Base-by-base conservation (phyloP, 64 coral and sea anemone species). In the Pachyseris speciosa region DNA sequence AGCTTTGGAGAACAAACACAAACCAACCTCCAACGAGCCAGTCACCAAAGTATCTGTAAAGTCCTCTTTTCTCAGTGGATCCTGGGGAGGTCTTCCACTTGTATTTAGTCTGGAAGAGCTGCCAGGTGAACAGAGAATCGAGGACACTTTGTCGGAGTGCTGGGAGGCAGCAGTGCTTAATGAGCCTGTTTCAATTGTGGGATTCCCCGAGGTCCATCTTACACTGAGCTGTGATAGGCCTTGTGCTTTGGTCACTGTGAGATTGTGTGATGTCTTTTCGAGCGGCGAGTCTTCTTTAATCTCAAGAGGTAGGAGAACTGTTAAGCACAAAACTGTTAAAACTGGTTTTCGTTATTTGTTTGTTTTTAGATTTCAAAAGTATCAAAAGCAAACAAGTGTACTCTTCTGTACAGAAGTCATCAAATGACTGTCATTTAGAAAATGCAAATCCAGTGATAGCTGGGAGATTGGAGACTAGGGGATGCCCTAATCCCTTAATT, bases 181-280 rank as follows among this genome's bases (percentile, higher is more conserved):
- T 27, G 69, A 96, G 25, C 16, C 89, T 80, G 47, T 93, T 42
- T 22, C 67, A 27, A 53, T 96, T 22, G 28, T 96, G 0, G 94
- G 94, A 32, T 70, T 45, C 42, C 49, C 90, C 10, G 83, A 83
- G 32, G 83, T 96, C 19, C 25, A 89, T 29, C 48, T 96, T 16
- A 65, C 77, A 42, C 37, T 96, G 34, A 96, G 90, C 30, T 88
- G 74, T 89, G 90, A 96, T 53, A 76, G 83, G 27, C 76, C 85
- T 5, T 71, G 71, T 73, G 90, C 90, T 10, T 20, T 76, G 40
- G 36, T 96, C 11, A 65, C 77, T 27, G 85, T 50, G 2, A 77
- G 94, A 47, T 69, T 96, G 22, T 92, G 91, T 49, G 94, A 96
- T 51, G 78, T 96, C 2, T 96, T 93, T 75, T 85, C 90, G 16